Evolutionary conservation across 2,888 invertebrate genomes (phyloP).

Genomic region (Saturnia japonica): DNA sequence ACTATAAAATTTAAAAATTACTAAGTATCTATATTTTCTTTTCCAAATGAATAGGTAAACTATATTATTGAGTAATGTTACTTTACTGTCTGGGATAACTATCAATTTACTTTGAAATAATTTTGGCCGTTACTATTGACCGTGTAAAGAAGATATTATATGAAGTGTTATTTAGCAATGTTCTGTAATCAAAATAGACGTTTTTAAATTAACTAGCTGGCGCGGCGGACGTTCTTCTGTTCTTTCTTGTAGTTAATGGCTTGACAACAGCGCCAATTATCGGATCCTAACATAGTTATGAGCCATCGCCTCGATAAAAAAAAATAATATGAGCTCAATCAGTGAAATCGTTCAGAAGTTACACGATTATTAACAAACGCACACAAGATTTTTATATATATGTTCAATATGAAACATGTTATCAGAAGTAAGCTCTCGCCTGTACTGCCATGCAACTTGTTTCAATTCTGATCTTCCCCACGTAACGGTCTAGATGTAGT

Average conservation of each 20-base stretch:
- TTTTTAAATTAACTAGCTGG: background rate
- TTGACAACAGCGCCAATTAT: no score
- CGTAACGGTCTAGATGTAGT: conserved; percentile 69
- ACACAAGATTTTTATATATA: background rate
- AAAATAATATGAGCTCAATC: no score
- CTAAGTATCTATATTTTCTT: background rate
- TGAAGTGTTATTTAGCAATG: background rate
- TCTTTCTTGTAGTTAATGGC: no score
- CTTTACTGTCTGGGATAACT: background rate
- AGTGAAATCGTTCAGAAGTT: no score
- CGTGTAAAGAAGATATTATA: background rate
- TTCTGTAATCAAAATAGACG: background rate
- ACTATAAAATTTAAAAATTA: no score
- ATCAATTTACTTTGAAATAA: background rate
- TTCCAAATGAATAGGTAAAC: background rate
- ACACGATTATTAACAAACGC: no score
- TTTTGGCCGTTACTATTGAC: background rate
- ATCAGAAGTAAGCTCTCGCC: background rate
- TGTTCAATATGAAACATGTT: background rate
- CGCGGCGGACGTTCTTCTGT: no score
- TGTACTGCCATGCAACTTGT: conserved; percentile 16
- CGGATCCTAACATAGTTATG: no score
- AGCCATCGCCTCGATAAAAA: no score
- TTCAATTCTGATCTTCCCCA: conserved; percentile 52
- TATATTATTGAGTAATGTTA: background rate